Evolutionary conservation across 2,888 invertebrate species (phyloP), one percentile per base, ranked within the genome.

Genomic region (Drosophila mettleri): DNA sequence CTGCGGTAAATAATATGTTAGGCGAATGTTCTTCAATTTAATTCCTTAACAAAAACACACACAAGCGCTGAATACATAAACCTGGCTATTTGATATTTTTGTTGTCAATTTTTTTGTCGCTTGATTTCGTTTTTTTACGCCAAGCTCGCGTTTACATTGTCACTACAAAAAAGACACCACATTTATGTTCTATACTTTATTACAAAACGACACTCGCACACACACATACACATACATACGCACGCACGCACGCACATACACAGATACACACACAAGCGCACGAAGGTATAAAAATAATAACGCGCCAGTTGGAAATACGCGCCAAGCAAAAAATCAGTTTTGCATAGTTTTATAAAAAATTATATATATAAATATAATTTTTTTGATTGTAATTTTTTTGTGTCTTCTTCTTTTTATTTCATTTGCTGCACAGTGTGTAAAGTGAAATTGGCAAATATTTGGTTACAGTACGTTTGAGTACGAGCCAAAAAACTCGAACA

Each of bases 401-500:
- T 9, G 10, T 14, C 34, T 31, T n/a, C 10, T 18, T 29, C 16
- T 24, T 31, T 31, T 20, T 48, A 7, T 48, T 41, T 33, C 41
- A 36, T 54, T 51, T 73, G 51, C 20, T 51, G 49, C 58, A 48
- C 34, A 53, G 18, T 53, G 22, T 69, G 1, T 52, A 3, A 10
- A 16, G n/a, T 27, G 27, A 10, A 27, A 65, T 58, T 45, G 27
- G 36, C 55, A 64, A 62, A 62, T 64, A 74, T 72, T 71, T 53
- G 57, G 71, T 79, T 89, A 88, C 90, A 84, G 84, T 91, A 92
- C 92, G 89, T 91, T 91, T 91, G 92, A 91, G 91, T 91, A 90
- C 91, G 91, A 92, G 92, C 90, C 89, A 90, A 90, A 88, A 88
- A 89, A 89, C 90, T 89, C 91, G 91, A 85, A 89, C 82, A 64